Base-by-base conservation (phyloP, 2,888 invertebrate genomes). In the Drepana falcataria region DNA sequence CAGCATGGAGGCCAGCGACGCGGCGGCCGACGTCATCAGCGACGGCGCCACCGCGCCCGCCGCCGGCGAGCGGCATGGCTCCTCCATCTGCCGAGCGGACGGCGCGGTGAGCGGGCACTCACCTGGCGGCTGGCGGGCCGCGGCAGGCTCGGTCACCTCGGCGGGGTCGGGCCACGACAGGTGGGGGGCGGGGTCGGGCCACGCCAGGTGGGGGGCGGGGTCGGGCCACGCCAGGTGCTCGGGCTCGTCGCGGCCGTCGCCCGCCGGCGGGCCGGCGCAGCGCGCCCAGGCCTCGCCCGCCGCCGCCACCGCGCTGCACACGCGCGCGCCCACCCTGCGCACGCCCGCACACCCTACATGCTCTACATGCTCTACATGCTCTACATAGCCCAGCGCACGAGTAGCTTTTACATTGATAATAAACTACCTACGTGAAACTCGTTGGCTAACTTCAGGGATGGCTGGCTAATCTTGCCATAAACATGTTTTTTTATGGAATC, bases 1-100 rank as follows among this genome's bases (percentile, higher is more conserved):
- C 94, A 96, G 95, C 73, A 97, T 92, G 55, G 96, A 96, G 49
- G 95, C 95, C 64, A 97, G 92, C 62, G 96, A 95, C 56, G 96
- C 95, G 53, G 96, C 96, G 35, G 96, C 96, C 69, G 96, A 96
- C 56, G 95, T 95, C 69, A 96, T 94, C 35, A 96, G 92, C 53
- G 96, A 92, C 62, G 58, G 47, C 41, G 51, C 48, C 9, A 48
- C 47, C 35, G 47, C 5, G 7, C 5, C 72, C 47, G 71, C 52
- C 1, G 78, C 86, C 48, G 91, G 87, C 48, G 83, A 59, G 69
- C 81, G 41, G 68, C 85, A 64, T 65, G 80, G 56, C 65, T 75
- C 75, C 52, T 86, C 87, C 52, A 83, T 64, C 76, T 90, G 77
- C 21, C 21, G 21, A 21, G 21, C 21, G 21, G 21, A 21, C 21